Percentiles rank a stretch among this genome's conserved stretches.
These are phyloP conservation scores for Mastacembelus armatus DNA, from an alignment of 2,797 vertebrate genomes.

Conservation along the genomic window DNA sequence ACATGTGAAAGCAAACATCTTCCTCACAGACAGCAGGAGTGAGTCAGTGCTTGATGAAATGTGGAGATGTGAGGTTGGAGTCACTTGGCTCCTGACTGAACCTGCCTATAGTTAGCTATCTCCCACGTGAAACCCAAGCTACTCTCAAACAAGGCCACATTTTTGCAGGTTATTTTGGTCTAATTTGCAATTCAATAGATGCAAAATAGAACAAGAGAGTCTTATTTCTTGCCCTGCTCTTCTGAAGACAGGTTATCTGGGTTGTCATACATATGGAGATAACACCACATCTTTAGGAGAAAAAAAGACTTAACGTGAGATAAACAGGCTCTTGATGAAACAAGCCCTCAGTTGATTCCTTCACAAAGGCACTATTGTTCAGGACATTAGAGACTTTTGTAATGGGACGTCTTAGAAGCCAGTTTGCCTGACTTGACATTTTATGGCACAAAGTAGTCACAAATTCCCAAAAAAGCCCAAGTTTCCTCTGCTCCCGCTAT, in stretches of 20 bases:
- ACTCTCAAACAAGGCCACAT: constrained; percentile 73
- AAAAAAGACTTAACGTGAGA: constrained; percentile 46
- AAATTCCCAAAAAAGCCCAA: constrained; percentile 15
- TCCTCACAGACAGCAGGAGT: constrained; percentile 56
- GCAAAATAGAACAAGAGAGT: constrained; percentile 69
- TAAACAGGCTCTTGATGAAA: constrained; percentile 68
- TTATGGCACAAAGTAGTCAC: constrained; percentile 34
- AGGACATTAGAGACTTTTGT: constrained; percentile 53
- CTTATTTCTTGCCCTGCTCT: constrained; percentile 49
- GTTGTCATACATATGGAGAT: constrained; percentile 67
- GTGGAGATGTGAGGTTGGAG: constrained; percentile 38
- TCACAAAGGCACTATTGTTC: constrained; percentile 68
- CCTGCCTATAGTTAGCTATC: constrained; percentile 75
- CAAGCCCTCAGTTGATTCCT: constrained; percentile 54
- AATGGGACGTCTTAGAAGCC: constrained; percentile 60
- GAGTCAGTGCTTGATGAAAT: constrained; percentile 53
- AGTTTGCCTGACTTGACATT: constrained; percentile 60
- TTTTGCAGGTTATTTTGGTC: constrained; percentile 76
- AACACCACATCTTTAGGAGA: constrained; percentile 59
- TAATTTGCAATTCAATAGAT: constrained; percentile 82
- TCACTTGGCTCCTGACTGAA: constrained; percentile 59
- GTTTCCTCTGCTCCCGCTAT: constrained; percentile 32
- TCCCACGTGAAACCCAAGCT: constrained; percentile 69
- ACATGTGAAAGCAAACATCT: constrained; percentile 61
- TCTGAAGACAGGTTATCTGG: constrained; percentile 71